Conservation (phyloP, 1,140 invertebrate species). For the Anoplophora glabripennis region DNA sequence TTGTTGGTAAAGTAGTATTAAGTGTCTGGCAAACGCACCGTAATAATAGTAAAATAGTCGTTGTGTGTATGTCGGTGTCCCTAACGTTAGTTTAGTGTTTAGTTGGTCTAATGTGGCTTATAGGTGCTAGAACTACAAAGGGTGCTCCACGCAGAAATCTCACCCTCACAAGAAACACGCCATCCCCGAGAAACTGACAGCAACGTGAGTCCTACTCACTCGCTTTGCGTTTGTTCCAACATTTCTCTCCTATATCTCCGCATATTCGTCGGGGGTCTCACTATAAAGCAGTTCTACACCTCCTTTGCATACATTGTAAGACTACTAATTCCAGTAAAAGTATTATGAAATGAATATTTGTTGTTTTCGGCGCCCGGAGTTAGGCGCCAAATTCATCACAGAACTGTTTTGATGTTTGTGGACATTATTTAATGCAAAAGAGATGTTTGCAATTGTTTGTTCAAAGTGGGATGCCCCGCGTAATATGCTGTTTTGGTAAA, state of each 20-base stretch:
- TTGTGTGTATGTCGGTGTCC: too few relatives aligned
- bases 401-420: too few relatives aligned
- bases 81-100: not conserved
- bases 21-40: too few relatives aligned
- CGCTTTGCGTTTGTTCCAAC: conserved; percentile 21
- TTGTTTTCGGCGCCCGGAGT: too few relatives aligned
- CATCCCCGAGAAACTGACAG: conserved; percentile 34
- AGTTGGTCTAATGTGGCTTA: conserved; percentile 48
- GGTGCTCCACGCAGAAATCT: conserved; percentile 63
- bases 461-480: not conserved
- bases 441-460: not conserved
- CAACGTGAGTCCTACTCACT: conserved; percentile 45
- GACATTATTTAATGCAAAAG: too few relatives aligned
- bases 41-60: too few relatives aligned
- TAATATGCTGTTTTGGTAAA: not conserved
- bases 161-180: conserved; percentile 48
- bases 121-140: conserved; percentile 67
- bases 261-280: not conserved
- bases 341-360: too few relatives aligned
- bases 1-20: too few relatives aligned
- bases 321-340: too few relatives aligned
- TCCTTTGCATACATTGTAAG: too few relatives aligned
- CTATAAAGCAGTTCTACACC: not conserved
- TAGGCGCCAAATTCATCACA: too few relatives aligned
- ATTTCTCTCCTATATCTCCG: conserved; percentile 15